Conservation (phyloP, 2,888 invertebrate genomes). For the Cenopis cana region DNA sequence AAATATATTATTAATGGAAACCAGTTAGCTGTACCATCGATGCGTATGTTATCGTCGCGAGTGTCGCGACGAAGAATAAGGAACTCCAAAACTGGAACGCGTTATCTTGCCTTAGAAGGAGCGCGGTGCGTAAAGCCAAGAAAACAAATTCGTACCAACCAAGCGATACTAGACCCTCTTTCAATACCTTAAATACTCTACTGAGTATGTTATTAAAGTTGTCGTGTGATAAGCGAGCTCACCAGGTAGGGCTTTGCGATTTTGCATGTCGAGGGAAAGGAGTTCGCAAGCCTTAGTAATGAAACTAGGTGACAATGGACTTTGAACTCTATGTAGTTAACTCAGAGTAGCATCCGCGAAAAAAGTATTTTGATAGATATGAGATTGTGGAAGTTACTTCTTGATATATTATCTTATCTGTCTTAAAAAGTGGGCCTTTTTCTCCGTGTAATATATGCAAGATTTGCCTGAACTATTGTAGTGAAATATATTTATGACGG, state of each 20-base stretch:
- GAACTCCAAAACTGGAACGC: constrained; percentile 26
- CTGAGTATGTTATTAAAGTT: background rate
- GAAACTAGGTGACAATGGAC: background rate
- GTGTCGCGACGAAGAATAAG: constrained; percentile 15
- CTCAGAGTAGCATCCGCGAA: background rate
- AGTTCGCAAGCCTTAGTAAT: constrained; percentile 21
- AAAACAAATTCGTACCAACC: background rate
- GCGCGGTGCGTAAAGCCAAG: constrained; percentile 20
- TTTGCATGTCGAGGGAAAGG: constrained; percentile 25
- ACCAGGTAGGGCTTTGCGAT: constrained; percentile 28
- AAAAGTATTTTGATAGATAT: background rate
- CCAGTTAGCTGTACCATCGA: constrained; percentile 16
- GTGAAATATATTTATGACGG: background rate
- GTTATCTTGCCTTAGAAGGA: constrained; percentile 33
- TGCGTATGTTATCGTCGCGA: constrained; percentile 17
- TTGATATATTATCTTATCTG: constrained; percentile 18
- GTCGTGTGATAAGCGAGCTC: constrained; percentile 21
- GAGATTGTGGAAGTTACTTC: background rate
- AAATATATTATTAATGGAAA: constrained; percentile 29
- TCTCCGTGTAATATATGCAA: background rate
- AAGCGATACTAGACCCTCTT: constrained; percentile 8
- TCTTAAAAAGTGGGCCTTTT: constrained; percentile 4
- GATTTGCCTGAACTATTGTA: background rate
- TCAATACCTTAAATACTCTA: background rate
- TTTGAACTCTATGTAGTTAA: background rate